Evolutionary conservation across 2,797 vertebrate species (phyloP), one percentile per base, ranked within the genome.

Genomic region (Rhinichthys osculus): DNA sequence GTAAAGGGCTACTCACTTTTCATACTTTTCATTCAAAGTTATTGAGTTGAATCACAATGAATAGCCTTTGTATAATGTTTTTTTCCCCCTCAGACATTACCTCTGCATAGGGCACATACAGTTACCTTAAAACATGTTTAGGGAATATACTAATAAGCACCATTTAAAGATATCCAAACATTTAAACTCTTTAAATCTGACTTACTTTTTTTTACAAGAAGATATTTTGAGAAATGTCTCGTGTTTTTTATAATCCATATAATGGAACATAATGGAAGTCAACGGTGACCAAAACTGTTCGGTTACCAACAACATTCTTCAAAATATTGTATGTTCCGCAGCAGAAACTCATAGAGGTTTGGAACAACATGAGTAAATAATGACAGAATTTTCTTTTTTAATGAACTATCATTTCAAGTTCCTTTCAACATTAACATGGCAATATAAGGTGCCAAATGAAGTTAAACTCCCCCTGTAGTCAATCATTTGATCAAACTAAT

Each of bases 1-100:
- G 77, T 78, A 81, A n/a, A 86, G 21, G 62, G 27, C 40, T 33
- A 57, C 30, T 85, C 52, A 71, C 21, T 50, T 44, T 74, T 47
- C 42, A 72, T 44, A 27, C 13, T 27, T 16, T 13, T 11, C 38
- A 44, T 33, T 79, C 5, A 79, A 79, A 64, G 77, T 66, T 79
- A 30, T 16, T 30, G n/a, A 47, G n/a, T 40, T 42, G n/a, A 64
- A 78, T 79, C 42, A 79, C 57, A 79, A 17, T 30, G 16, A 79
- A 79, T 14, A 30, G n/a, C 21, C n/a, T 79, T 79, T 64, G 38
- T 42, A 27, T 38, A 62, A 78, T 69, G 30, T 64, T 35, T 19
- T 78, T 59, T n/a, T 16, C 21, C 7, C 35, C 3, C 14, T 64
- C 23, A 42, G n/a, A 78, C 23, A 59, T 40, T 42, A 27, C 33